A percentile compares a stretch with the other conserved stretches of the same genome.
Evolutionary conservation across 2,888 invertebrate genomes (phyloP).

Genomic region (Xestia c-nigrum): DNA sequence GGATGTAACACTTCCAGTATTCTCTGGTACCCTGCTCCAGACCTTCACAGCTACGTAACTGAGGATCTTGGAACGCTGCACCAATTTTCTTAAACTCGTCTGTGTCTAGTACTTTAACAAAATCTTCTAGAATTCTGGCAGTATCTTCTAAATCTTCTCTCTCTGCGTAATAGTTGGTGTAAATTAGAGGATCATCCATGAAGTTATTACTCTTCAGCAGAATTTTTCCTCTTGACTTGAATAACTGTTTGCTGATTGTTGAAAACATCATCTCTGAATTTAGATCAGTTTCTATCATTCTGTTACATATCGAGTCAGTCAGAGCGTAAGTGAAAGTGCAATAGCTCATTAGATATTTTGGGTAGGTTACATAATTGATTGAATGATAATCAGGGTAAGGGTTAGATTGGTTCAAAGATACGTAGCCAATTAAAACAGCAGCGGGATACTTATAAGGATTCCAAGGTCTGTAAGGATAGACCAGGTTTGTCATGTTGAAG

Average conservation of each 20-base stretch:
- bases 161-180: conserved; percentile 72
- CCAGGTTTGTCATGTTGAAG: conserved; percentile 68
- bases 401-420: conserved; percentile 42
- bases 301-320: conserved; percentile 69
- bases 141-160: conserved; percentile 52
- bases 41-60: conserved; percentile 28
- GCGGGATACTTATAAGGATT: conserved; percentile 70
- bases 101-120: conserved; percentile 41
- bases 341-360: conserved; percentile 33
- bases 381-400: conserved; percentile 47
- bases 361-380: conserved; percentile 29
- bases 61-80: conserved; percentile 47
- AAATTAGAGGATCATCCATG: conserved; percentile 70
- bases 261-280: conserved; percentile 69
- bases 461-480: conserved; percentile 64
- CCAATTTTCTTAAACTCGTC: conserved; percentile 45
- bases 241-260: conserved; percentile 70
- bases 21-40: conserved; percentile 11
- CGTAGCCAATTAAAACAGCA: conserved; percentile 52
- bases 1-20: conserved; percentile 58
- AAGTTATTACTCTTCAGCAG: conserved; percentile 72
- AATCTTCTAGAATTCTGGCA: conserved; percentile 53
- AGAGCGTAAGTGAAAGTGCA: conserved; percentile 44
- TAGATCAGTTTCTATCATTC: conserved; percentile 62
- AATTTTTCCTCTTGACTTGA: conserved; percentile 74